These are phyloP conservation scores for Coregonus sp. DNA, from an alignment of 2,797 vertebrate species.

Conservation along the genomic window DNA sequence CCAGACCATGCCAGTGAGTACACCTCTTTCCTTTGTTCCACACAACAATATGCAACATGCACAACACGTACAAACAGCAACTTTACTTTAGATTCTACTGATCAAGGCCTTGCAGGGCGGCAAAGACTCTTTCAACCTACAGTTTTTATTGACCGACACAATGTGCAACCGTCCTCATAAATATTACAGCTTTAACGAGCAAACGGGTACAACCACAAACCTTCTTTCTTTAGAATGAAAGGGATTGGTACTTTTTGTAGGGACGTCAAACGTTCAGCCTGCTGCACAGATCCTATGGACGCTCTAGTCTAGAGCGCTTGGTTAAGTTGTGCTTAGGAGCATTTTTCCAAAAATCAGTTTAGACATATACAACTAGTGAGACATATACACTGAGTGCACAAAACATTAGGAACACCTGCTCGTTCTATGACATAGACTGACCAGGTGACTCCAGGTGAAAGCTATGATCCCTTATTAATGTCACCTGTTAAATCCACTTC, in stretches of 20 bases:
- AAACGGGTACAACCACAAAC: conserved; percentile 36
- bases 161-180: conserved; percentile 34
- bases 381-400: no score
- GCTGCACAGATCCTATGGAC: no score
- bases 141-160: conserved; percentile 36
- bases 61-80: conserved; percentile 2
- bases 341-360: no score
- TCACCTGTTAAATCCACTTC: no score
- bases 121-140: conserved; percentile 10
- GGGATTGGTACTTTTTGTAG: not conserved
- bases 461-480: no score
- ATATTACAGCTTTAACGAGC: conserved; percentile 35
- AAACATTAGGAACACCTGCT: no score
- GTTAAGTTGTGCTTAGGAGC: no score
- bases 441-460: no score
- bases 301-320: no score
- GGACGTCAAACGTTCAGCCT: no score
- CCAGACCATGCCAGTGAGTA: conserved; percentile 97
- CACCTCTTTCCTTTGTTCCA: conserved; percentile 12
- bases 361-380: no score
- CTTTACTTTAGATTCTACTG: not conserved
- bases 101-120: conserved; percentile 28
- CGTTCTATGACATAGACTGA: no score
- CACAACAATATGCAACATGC: conserved; percentile 1
- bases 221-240: conserved; percentile 59